Conservation (phyloP, 2,113 vertebrate genomes). For the Enhydra lutris region DNA sequence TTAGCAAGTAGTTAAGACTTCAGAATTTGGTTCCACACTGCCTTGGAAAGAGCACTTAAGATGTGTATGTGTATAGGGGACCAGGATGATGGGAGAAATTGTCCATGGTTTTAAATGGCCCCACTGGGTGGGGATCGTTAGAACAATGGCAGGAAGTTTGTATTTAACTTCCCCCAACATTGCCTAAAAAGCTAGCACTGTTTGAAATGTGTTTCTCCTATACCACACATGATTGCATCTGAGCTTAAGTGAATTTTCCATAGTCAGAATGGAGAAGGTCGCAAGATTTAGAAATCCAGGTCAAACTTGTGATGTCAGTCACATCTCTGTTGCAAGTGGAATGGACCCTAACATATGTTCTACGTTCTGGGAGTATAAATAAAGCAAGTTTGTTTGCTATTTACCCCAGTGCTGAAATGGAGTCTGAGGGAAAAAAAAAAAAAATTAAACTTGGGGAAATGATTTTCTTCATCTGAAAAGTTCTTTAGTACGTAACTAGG, state of each 20-base stretch:
- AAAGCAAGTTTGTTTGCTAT: background rate
- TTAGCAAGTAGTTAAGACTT: background rate
- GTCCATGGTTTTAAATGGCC: background rate
- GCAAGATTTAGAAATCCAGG: background rate
- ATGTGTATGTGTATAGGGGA: background rate
- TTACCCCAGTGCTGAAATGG: background rate
- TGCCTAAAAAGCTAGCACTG: background rate
- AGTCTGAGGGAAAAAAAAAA: too few relatives aligned
- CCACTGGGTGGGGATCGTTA: background rate
- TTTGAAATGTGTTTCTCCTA: background rate
- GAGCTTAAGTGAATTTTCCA: background rate
- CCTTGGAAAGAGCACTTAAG: background rate
- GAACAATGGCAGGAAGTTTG: background rate
- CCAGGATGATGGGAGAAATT: background rate
- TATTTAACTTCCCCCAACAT: background rate
- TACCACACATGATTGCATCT: background rate
- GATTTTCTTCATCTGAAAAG: background rate
- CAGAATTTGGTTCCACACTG: background rate
- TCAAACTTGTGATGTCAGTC: background rate
- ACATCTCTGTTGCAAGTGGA: background rate
- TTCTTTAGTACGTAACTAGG: background rate
- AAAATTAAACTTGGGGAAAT: background rate
- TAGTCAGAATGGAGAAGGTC: background rate
- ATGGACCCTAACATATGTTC: background rate
- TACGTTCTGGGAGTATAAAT: background rate